These are phyloP conservation scores for Eupithecia insigniata DNA, from an alignment of 2,888 invertebrate species.

Conservation along the genomic window DNA sequence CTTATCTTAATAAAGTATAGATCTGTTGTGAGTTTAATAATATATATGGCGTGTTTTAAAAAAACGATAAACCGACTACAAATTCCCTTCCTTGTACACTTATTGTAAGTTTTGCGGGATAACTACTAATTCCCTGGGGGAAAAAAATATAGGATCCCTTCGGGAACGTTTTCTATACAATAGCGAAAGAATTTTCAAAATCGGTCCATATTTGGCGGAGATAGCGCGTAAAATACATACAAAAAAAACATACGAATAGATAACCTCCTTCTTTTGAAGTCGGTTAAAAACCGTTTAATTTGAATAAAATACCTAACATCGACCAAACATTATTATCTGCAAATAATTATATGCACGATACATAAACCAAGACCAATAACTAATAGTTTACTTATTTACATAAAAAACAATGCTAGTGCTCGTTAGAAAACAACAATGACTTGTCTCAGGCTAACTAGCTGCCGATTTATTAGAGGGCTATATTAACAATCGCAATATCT, in stretches of 20 bases:
- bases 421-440: conserved; percentile 63
- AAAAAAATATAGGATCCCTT: too few species aligned
- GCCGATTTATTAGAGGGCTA: not conserved
- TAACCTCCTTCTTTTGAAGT: too few species aligned
- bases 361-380: conserved; percentile 26
- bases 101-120: too few species aligned
- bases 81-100: too few species aligned
- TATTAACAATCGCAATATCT: not conserved
- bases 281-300: not conserved
- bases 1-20: not conserved
- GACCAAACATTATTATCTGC: not conserved
- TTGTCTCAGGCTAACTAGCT: conserved; percentile 37
- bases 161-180: too few species aligned
- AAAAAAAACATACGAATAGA: too few species aligned
- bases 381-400: conserved; percentile 38
- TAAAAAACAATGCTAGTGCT: conserved; percentile 52
- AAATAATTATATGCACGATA: not conserved
- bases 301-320: not conserved
- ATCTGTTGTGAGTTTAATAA: not conserved
- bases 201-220: too few species aligned
- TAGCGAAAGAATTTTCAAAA: too few species aligned
- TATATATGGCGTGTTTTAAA: too few species aligned
- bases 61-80: too few species aligned
- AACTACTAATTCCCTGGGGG: too few species aligned
- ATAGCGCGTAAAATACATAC: too few species aligned